Evolutionary conservation across 2,113 vertebrate species (phyloP).

Genomic region (Leucoraja erinaceus): DNA sequence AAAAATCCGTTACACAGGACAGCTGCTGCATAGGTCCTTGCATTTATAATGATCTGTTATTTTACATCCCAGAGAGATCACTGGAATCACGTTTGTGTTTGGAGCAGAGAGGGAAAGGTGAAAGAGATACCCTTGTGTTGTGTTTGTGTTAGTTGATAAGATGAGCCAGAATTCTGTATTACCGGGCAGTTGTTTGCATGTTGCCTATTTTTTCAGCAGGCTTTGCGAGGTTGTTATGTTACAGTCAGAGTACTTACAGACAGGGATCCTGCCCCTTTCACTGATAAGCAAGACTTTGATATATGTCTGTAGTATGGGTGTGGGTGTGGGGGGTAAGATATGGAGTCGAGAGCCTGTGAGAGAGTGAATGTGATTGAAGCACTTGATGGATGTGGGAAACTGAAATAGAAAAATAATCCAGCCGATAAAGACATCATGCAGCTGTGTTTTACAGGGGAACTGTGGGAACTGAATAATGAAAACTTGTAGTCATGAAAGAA

Average conservation of each 20-base stretch:
- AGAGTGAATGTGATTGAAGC: slow-evolving; percentile 16
- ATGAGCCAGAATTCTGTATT: background rate
- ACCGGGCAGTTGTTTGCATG: slow-evolving; percentile 22
- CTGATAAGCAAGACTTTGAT: slow-evolving; percentile 24
- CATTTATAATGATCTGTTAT: background rate
- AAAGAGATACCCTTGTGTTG: background rate
- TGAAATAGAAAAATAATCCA: slow-evolving; percentile 30
- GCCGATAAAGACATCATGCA: slow-evolving; percentile 1
- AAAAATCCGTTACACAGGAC: background rate
- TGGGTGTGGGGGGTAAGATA: slow-evolving; percentile 5
- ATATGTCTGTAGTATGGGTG: background rate
- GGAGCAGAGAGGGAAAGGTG: background rate
- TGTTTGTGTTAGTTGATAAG: slow-evolving; percentile 34
- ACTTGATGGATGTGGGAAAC: slow-evolving; percentile 29
- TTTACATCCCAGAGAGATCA: background rate
- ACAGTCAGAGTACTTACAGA: background rate
- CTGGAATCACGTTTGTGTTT: background rate
- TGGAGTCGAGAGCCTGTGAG: slow-evolving; percentile 10
- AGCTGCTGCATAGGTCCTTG: background rate
- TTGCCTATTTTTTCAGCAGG: background rate
- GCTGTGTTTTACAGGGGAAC: slow-evolving; percentile 18
- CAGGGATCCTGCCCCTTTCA: background rate
- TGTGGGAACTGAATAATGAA: slow-evolving; percentile 5
- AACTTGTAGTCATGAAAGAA: background rate
- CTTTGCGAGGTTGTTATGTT: slow-evolving; percentile 1